Evolutionary conservation across 2,888 invertebrate species (phyloP).

Genomic region (Thumatha senex): DNA sequence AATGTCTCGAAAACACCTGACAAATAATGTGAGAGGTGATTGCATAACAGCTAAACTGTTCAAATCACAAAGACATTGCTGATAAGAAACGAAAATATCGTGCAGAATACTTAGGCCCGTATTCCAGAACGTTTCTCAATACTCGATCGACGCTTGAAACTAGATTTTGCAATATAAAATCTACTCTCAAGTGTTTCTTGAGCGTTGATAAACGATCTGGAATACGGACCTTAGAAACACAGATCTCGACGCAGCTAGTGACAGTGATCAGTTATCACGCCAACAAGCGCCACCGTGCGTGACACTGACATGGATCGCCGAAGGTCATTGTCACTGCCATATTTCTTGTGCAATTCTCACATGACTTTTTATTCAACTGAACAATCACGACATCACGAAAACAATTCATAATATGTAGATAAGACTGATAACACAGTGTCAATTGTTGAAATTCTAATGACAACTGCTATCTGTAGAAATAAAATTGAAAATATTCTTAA

Average conservation of each 20-base stretch:
- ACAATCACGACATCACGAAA: conserved; percentile 25
- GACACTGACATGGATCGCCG: conserved; percentile 50
- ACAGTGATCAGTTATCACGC: conserved; percentile 35
- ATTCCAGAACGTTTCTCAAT: no score
- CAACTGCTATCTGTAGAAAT: no score
- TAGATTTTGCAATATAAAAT: no score
- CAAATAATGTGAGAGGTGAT: background rate
- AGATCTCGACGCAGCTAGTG: conserved; percentile 13
- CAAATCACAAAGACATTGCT: background rate
- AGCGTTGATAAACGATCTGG: no score
- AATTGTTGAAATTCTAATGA: background rate
- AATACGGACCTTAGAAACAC: conserved; percentile 27
- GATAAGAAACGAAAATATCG: conserved; percentile 1
- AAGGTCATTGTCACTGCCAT: conserved; percentile 43
- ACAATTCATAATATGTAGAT: conserved; percentile 2
- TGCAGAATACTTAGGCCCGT: background rate
- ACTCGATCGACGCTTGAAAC: no score
- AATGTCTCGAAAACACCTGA: background rate
- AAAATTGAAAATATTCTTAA: no score
- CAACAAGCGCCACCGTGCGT: conserved; percentile 40
- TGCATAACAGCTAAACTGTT: background rate
- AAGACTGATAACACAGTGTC: background rate
- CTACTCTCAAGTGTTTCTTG: no score
- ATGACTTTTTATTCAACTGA: conserved; percentile 26
- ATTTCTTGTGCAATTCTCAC: conserved; percentile 38